Evolutionary conservation across 2,888 invertebrate genomes (phyloP).

Genomic region (Pyrgus malvae): DNA sequence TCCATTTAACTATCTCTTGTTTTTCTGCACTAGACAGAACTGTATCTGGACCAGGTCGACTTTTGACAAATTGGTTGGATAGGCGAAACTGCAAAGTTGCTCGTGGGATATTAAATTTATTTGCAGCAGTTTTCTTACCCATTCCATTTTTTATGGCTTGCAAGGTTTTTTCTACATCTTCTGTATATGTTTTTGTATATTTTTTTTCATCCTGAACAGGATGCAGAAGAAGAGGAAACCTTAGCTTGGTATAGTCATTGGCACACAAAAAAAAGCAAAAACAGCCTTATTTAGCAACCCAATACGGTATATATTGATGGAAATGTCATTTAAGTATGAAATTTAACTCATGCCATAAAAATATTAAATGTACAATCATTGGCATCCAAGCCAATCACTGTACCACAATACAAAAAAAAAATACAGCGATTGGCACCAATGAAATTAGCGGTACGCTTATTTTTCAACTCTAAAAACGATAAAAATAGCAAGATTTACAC

Average conservation of each 20-base stretch:
- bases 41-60: conserved; percentile 36
- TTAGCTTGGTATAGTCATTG: conserved; percentile 33
- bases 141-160: conserved; percentile 35
- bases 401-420: conserved; percentile 19
- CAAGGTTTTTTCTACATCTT: conserved; percentile 31
- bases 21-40: conserved; percentile 34
- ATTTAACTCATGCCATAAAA: conserved; percentile 29
- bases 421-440: conserved; percentile 31
- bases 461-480: conserved; percentile 28
- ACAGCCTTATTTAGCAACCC: conserved; percentile 30
- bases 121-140: conserved; percentile 35
- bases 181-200: conserved; percentile 26
- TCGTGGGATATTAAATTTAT: conserved; percentile 35
- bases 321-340: too few relatives aligned
- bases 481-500: background rate
- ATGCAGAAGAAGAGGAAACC: conserved; percentile 15
- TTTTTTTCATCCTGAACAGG: conserved; percentile 27
- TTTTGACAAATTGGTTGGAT: conserved; percentile 32
- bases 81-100: conserved; percentile 37
- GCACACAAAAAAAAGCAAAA: conserved; percentile 32
- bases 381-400: conserved; percentile 23
- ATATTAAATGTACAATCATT: conserved; percentile 31
- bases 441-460: conserved; percentile 27
- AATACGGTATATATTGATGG: background rate
- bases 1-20: conserved; percentile 28